These are phyloP conservation scores for Chitala chitala DNA, from an alignment of 2,113 vertebrate genomes.

Conservation along the genomic window DNA sequence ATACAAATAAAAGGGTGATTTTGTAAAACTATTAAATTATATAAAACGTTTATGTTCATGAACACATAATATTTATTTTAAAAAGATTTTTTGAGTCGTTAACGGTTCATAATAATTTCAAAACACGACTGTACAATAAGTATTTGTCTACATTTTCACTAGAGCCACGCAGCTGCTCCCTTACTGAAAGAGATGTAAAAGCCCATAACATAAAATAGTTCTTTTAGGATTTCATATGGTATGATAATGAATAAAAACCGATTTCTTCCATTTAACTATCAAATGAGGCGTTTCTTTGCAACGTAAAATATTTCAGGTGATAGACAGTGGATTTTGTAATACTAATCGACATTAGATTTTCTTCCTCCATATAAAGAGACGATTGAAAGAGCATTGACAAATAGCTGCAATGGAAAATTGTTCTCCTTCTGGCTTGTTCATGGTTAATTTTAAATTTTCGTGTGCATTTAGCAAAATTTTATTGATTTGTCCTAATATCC, in stretches of 20 bases:
- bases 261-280: background rate
- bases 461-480: background rate
- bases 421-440: no score
- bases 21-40: background rate
- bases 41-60: background rate
- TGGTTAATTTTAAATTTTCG: background rate
- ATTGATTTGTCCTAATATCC: background rate
- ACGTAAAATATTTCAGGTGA: background rate
- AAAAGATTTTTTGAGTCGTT: no score
- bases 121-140: background rate
- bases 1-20: slow-evolving; percentile 30
- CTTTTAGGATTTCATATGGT: background rate
- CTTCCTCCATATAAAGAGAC: background rate
- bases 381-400: background rate
- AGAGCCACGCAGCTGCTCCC: background rate
- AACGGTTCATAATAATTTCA: no score
- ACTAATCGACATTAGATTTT: background rate
- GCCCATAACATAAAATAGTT: slow-evolving; percentile 14
- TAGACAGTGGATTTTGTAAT: background rate
- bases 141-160: background rate
- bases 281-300: background rate
- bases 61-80: background rate
- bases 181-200: background rate
- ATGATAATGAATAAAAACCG: background rate
- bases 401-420: background rate